These are phyloP conservation scores for Drosophila histrio DNA, from an alignment of 2,888 invertebrate species.

Conservation along the genomic window DNA sequence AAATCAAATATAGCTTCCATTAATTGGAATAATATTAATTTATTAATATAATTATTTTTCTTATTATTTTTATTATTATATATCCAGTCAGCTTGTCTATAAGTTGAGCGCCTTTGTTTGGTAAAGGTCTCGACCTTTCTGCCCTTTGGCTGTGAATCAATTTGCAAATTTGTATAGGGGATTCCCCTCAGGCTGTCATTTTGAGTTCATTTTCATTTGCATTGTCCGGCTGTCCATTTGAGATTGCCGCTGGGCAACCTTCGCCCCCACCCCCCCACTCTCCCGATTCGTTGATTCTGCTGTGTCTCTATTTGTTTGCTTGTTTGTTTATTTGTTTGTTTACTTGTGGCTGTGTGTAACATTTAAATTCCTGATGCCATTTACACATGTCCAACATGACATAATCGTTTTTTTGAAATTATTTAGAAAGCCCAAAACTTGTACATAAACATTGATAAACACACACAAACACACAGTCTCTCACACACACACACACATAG, in stretches of 20 bases:
- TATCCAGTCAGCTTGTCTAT: not conserved
- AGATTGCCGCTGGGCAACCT: conserved; percentile 15
- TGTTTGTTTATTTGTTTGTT: conserved; percentile 21
- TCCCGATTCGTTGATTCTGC: not conserved
- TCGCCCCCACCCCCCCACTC: no score
- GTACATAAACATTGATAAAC: conserved; percentile 53
- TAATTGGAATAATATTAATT: no score
- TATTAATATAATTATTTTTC: not conserved
- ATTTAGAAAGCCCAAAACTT: conserved; percentile 56
- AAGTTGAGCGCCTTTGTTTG: not conserved
- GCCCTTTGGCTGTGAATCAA: conserved; percentile 59
- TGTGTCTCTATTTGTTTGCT: conserved; percentile 2
- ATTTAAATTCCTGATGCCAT: conserved; percentile 61
- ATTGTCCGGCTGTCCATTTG: conserved; percentile 38
- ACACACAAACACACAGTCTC: conserved; percentile 15
- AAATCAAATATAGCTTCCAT: no score
- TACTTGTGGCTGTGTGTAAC: conserved; percentile 29
- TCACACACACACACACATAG: conserved; percentile 9
- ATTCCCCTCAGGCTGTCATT: conserved; percentile 52
- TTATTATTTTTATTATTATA: not conserved
- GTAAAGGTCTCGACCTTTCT: not conserved
- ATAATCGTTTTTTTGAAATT: conserved; percentile 72
- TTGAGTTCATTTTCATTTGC: conserved; percentile 63
- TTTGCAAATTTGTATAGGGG: conserved; percentile 64
- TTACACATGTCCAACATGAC: conserved; percentile 78